These are phyloP conservation scores for Cichladusa arquata DNA, from an alignment of 2,113 vertebrate genomes.

Conservation along the genomic window DNA sequence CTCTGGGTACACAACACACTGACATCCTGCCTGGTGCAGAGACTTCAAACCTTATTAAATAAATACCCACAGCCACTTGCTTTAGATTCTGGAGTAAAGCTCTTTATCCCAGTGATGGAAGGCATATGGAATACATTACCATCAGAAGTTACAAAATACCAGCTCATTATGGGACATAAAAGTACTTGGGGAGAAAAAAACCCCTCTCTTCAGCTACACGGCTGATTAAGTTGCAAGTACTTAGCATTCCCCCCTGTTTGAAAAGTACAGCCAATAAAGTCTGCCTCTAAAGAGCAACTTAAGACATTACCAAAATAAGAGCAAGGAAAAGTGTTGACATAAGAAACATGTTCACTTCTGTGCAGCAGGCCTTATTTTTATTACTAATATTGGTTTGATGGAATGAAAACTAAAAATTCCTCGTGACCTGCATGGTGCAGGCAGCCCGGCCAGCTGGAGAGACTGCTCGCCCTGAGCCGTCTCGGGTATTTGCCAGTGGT, in stretches of 20 bases:
- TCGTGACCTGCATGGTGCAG: background rate
- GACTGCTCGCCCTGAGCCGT: fast-evolving
- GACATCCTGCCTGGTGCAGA: background rate
- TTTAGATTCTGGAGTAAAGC: slow-evolving; percentile 11
- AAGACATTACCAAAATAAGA: slow-evolving; percentile 39
- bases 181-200: background rate
- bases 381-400: slow-evolving; percentile 26
- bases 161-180: slow-evolving; percentile 39
- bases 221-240: slow-evolving; percentile 45
- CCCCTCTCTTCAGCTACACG: background rate
- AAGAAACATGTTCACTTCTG: background rate
- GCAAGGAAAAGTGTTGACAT: background rate
- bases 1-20: fast-evolving
- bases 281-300: background rate
- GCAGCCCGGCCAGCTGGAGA: background rate
- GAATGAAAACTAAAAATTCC: slow-evolving; percentile 35
- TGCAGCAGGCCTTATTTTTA: slow-evolving; percentile 1
- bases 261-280: slow-evolving; percentile 9
- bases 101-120: background rate
- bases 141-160: slow-evolving; percentile 43
- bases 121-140: slow-evolving; percentile 51
- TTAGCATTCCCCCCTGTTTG: background rate
- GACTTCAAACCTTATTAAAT: slow-evolving; percentile 12
- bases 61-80: slow-evolving; percentile 10
- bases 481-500: background rate